Evolutionary conservation across 2,113 vertebrate species (phyloP).

Genomic region (Rhegmatorhina hoffmannsi): DNA sequence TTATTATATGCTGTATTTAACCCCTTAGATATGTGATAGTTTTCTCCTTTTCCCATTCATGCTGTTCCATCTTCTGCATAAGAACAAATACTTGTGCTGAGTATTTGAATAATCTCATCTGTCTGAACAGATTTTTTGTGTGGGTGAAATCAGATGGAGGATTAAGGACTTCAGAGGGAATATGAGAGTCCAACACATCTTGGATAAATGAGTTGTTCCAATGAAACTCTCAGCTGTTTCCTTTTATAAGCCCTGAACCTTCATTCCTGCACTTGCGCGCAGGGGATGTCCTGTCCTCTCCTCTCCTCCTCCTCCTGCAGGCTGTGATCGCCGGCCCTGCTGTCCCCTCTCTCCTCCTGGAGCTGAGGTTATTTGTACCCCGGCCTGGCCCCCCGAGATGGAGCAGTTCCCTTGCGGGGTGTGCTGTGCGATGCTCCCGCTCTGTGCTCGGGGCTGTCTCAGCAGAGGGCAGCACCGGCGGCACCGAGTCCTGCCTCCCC

Average conservation of each 20-base stretch:
- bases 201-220: background rate
- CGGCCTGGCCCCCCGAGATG: background rate
- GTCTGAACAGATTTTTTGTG: background rate
- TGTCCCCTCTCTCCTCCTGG: background rate
- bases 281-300: background rate
- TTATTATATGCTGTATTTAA: rapidly evolving
- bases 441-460: background rate
- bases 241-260: background rate
- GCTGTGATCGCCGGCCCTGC: background rate
- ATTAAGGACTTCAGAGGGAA: background rate
- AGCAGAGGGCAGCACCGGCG: slow-evolving; percentile 41
- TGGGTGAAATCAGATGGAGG: slow-evolving; percentile 4
- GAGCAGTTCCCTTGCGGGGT: rapidly evolving
- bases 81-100: background rate
- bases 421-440: background rate
- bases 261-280: rapidly evolving
- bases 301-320: background rate
- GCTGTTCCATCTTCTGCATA: background rate
- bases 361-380: background rate
- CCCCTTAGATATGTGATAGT: background rate
- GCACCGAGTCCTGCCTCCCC: background rate
- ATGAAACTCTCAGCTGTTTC: background rate
- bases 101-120: background rate
- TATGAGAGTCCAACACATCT: background rate
- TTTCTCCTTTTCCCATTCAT: background rate